Evolutionary conservation across 2,797 vertebrate genomes (phyloP), one percentile per base, ranked within the genome.

Genomic region (Siniperca scherzeri): DNA sequence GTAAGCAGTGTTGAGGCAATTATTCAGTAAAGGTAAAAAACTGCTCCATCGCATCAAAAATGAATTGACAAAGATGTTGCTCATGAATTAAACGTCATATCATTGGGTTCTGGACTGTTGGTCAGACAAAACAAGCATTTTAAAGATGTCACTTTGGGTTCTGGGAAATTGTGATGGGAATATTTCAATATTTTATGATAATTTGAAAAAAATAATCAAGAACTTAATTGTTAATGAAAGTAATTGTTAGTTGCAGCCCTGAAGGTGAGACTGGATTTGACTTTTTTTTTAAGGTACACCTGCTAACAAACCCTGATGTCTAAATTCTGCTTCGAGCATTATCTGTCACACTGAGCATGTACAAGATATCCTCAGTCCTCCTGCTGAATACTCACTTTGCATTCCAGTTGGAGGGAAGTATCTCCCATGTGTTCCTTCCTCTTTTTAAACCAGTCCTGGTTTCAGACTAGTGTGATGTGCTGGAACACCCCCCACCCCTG

Each of bases 1-100:
- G 98, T 99, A 85, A 93, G 92, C n/a, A 16, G 27, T 1, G 9
- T 17, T 27, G 16, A 64, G 22, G 44, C n/a, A 19, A 0, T 19
- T 5, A 19, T 17, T 30, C 33, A 16, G 40, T 3, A 30, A 30
- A 21, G 44, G 10, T 52, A 46, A 11, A 46, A 46, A 46, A 5
- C 14, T 1, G 44, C 44, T 46, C 44, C 13, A 46, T 46, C 11
- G 13, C 13, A 16, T 46, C 4, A 46, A 46, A 46, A 46, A 46
- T 46, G 44, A 46, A 14, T 46, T 16, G 44, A 4, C 44, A 46
- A 46, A 46, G 16, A 10, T 46, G 44, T 14, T 46, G 44, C 4
- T 16, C 4, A 16, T 46, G 42, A 13, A 44, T 14, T 14, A 44
- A 14, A 44, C 3, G 14, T 4, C 40, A 17, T 46, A 19, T 21